phyloP scores from a whole-genome alignment of 2,113 vertebrate genomes.

The Nesogale talazaci region DNA sequence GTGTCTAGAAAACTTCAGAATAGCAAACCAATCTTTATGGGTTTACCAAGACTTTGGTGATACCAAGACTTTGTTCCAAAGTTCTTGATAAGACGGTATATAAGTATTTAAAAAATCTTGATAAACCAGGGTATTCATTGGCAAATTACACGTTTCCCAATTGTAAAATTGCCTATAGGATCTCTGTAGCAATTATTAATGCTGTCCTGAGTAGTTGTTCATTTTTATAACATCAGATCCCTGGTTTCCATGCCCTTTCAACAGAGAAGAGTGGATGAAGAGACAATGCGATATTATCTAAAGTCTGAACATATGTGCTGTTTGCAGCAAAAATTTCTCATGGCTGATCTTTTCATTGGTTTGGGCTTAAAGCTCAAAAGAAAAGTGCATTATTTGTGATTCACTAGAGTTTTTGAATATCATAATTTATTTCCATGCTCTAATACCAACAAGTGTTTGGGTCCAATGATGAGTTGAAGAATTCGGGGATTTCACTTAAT shows the following conservation, averaged over 20 bases:
- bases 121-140: background rate
- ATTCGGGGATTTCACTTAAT: background rate
- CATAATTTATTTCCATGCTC: background rate
- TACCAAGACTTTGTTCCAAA: background rate
- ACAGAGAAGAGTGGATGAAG: too few species aligned
- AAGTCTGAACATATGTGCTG: too few species aligned
- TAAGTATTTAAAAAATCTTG: background rate
- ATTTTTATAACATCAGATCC: too few species aligned
- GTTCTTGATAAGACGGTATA: background rate
- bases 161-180: background rate
- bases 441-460: background rate
- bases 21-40: background rate
- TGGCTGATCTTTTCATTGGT: background rate
- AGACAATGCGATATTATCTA: too few species aligned
- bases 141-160: background rate
- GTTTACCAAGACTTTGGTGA: too few species aligned
- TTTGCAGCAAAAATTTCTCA: too few species aligned
- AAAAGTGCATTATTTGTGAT: background rate
- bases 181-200: background rate
- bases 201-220: too few species aligned
- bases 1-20: background rate
- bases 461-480: background rate
- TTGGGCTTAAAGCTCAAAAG: background rate
- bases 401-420: slow-evolving; percentile 17
- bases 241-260: too few species aligned